Percentiles rank a stretch among this genome's conserved stretches.
These are phyloP conservation scores for Microctenopoma steveboyesi DNA, from an alignment of 2,797 vertebrate genomes.

Conservation along the genomic window DNA sequence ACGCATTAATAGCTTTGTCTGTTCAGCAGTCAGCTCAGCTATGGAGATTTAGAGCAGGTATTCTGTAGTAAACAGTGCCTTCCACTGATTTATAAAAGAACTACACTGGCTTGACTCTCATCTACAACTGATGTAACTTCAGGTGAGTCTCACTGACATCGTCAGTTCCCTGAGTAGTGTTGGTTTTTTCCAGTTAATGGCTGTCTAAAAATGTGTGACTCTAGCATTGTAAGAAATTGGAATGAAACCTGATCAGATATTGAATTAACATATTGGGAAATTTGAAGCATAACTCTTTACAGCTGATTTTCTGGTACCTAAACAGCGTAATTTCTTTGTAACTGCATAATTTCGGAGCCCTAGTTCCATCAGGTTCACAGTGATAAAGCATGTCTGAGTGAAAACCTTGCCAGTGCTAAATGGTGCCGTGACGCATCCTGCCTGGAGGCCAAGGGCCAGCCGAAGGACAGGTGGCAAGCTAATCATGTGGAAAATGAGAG, in stretches of 20 bases:
- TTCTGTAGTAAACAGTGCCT: conserved; percentile 82
- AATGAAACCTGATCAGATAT: neutral
- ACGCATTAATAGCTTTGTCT: conserved; percentile 21
- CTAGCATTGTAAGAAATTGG: neutral
- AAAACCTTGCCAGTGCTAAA: conserved; percentile 78
- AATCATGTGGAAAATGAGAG: conserved; percentile 88
- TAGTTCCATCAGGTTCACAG: conserved; percentile 17
- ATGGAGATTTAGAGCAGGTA: conserved; percentile 28
- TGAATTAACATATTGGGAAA: neutral
- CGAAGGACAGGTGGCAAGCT: conserved; percentile 84
- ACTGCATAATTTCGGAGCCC: neutral
- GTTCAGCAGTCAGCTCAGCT: conserved; percentile 35
- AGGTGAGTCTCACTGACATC: neutral
- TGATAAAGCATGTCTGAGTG: conserved; percentile 69
- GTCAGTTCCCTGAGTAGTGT: neutral
- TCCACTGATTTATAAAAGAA: conserved; percentile 76
- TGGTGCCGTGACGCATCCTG: conserved; percentile 63
- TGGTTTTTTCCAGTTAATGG: neutral
- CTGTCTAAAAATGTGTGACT: neutral
- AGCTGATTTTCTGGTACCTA: neutral
- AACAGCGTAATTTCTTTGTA: neutral
- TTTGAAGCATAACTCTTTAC: neutral
- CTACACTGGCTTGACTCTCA: conserved; percentile 48
- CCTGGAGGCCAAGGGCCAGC: conserved; percentile 75
- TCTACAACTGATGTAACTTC: conserved; percentile 17